These are phyloP conservation scores for Pygoscelis antarcticus DNA, from an alignment of 2,113 vertebrate genomes.

Conservation along the genomic window DNA sequence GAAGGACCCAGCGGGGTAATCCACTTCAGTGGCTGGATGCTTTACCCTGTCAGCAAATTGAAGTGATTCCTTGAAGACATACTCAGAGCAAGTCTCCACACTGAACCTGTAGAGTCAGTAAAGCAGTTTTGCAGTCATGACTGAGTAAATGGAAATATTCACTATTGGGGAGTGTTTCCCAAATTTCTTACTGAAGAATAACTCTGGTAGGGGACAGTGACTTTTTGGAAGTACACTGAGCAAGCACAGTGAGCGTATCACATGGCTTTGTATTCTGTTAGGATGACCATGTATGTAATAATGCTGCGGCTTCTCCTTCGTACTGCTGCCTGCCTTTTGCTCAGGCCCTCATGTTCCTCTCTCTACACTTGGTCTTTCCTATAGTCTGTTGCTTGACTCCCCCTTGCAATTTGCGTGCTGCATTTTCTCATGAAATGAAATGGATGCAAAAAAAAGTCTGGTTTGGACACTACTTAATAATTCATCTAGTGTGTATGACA, in stretches of 20 bases:
- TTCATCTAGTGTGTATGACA: neutral
- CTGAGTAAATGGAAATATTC: neutral
- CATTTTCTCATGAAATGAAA: neutral
- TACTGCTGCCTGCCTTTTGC: neutral
- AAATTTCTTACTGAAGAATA: neutral
- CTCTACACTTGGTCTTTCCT: neutral
- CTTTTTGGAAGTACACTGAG: neutral
- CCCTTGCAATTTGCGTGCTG: neutral
- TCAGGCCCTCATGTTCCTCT: neutral
- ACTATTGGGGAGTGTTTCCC: neutral
- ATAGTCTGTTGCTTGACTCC: neutral
- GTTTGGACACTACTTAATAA: neutral
- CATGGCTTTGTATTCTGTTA: fast-evolving
- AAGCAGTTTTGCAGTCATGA: neutral
- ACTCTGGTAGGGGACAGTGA: neutral
- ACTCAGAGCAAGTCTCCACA: neutral
- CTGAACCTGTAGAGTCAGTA: neutral
- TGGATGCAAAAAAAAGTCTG: neutral
- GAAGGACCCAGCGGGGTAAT: neutral
- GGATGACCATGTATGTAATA: fast-evolving
- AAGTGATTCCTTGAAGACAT: neutral
- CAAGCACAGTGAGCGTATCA: neutral
- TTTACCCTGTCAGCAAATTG: neutral
- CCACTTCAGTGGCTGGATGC: neutral
- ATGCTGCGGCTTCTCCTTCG: neutral